Base-by-base conservation (phyloP, 2,888 invertebrate species). In the Ectemnius lituratus region DNA sequence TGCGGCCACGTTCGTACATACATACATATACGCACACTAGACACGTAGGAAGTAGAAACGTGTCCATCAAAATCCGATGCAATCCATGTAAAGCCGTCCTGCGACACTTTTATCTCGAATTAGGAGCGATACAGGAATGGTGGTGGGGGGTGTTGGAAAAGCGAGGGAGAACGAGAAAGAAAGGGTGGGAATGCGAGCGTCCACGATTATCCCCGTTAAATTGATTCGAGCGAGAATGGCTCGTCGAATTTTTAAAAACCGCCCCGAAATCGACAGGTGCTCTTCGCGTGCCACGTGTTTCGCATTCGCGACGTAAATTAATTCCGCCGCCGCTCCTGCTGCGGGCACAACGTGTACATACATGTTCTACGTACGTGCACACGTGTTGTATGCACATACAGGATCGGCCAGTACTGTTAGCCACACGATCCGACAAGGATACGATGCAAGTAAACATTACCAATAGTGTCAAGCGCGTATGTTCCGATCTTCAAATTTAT, bases 211-310 rank as follows among this genome's bases (percentile, higher is more conserved):
- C 16, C 52, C 52, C 16, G 52, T 14, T 52, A 52, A 52, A 52
- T 52, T 52, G 52, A 52, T 16, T 52, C 52, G 52, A 14, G 16
- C 37, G 52, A 14, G 16, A 52, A 14, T 52, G n/a, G 52, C 52
- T 14, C 4, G 52, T 14, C 52, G 59, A 76, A 76, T 83, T 83
- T 78, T 79, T 70, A 75, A 75, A 79, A 79, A 70, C 62, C 46
- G 62, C 61, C 65, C 59, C 74, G 73, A 65, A 81, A 82, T 82
- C 81, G 83, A 81, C 81, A 82, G 81, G 81, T 82, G 83, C 74
- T 79, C 68, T 69, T 75, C 75, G 59, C 23, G 23, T 13, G 62
- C n/a, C 27, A 46, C 49, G 52, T 18, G 49, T 5, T 13, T 37
- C 37, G 49, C 49, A 8, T 23, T 6, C 23, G 11, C 16, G 8